phyloP scores from a whole-genome alignment of 2,797 vertebrate genomes.

The Lagocephalus sceleratus region DNA sequence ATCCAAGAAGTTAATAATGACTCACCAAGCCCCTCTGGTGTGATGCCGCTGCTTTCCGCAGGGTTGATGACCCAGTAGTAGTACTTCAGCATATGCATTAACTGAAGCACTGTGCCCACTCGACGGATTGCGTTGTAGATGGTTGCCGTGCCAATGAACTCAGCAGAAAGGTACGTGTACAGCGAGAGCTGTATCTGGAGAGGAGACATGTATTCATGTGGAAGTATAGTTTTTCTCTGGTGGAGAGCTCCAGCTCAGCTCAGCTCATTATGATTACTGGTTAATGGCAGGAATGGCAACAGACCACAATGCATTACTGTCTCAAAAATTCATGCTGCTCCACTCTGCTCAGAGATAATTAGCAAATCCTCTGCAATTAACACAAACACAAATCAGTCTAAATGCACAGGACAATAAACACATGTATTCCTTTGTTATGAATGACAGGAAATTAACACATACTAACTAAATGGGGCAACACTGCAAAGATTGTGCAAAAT shows the following conservation, averaged over 20 bases:
- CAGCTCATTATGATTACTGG: slow-evolving; percentile 23
- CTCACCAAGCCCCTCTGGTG: slow-evolving; percentile 87
- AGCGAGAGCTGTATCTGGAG: slow-evolving; percentile 88
- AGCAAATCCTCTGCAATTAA: slow-evolving; percentile 53
- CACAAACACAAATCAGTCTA: slow-evolving; percentile 7
- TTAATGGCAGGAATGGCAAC: slow-evolving; percentile 19
- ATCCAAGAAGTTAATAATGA: slow-evolving; percentile 6
- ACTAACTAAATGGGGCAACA: slow-evolving; percentile 32
- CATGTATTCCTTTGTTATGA: slow-evolving; percentile 19
- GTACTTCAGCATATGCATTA: slow-evolving; percentile 93
- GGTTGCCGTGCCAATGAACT: slow-evolving; percentile 91
- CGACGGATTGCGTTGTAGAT: slow-evolving; percentile 91
- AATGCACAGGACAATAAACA: no score
- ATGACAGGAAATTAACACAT: slow-evolving; percentile 38
- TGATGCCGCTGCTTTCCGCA: slow-evolving; percentile 84
- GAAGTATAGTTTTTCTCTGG: neutral
- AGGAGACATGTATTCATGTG: slow-evolving; percentile 1
- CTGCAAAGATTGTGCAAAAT: slow-evolving; percentile 22
- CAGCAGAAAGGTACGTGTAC: slow-evolving; percentile 92
- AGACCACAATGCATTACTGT: slow-evolving; percentile 37
- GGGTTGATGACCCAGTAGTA: slow-evolving; percentile 95
- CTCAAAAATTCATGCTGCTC: slow-evolving; percentile 40
- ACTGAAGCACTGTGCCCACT: slow-evolving; percentile 90
- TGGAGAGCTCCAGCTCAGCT: slow-evolving; percentile 14
- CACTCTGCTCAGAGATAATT: slow-evolving; percentile 44